These are phyloP conservation scores for Garrulus glandarius DNA, from an alignment of 2,797 vertebrate species.

Conservation along the genomic window DNA sequence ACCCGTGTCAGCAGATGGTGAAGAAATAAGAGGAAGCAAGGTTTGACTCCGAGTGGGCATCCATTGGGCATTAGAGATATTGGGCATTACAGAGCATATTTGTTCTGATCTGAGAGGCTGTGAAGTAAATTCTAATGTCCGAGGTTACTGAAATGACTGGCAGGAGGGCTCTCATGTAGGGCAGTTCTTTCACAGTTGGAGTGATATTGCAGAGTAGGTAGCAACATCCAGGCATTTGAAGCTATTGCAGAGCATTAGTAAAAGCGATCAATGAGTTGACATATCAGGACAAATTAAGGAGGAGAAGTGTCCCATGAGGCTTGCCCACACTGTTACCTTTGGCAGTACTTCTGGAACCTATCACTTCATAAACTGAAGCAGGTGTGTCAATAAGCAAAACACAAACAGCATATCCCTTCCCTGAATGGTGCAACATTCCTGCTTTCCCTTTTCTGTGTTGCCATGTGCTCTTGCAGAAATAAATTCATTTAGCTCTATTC, in stretches of 20 bases:
- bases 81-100: background rate
- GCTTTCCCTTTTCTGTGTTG: background rate
- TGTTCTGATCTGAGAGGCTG: background rate
- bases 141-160: background rate
- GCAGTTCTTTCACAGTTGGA: background rate
- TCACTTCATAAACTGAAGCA: background rate
- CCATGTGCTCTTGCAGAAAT: background rate
- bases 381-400: background rate
- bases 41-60: background rate
- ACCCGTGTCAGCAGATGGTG: background rate
- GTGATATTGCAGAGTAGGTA: background rate
- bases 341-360: background rate
- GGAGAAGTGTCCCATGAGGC: background rate
- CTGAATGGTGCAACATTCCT: background rate
- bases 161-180: background rate
- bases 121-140: background rate
- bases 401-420: background rate
- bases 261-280: background rate
- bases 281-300: background rate
- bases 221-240: background rate
- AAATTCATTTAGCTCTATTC: background rate
- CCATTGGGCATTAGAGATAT: background rate
- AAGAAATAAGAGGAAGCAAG: background rate
- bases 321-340: background rate
- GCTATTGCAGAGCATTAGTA: background rate